Evolutionary conservation across 2,797 vertebrate species (phyloP), one percentile per base, ranked within the genome.

Genomic region (Denticeps clupeoides): DNA sequence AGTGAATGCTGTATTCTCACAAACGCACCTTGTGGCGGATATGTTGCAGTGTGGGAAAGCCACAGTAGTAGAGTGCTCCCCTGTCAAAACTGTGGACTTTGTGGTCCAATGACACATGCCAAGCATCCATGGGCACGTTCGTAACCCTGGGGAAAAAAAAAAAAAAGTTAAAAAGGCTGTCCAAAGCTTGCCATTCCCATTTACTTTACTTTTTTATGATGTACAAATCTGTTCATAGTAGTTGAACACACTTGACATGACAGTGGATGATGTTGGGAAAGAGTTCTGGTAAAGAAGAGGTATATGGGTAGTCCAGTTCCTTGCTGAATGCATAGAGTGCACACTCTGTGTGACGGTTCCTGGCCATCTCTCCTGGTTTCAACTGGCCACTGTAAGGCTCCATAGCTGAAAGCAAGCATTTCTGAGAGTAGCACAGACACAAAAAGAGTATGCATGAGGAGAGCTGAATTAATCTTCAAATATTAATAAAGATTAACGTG

Each of bases 31-130:
- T 93, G 73, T 99, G 93, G 40, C 67, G 85, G 73, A 99, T 93
- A 72, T 97, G 91, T 40, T 90, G 91, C 68, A 99, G 72, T 12
- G 93, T 95, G 63, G 95, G 93, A 71, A 99, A 99, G 51, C 95
- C 95, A 64, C 92, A 92, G 73, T 96, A 98, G 73, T 99, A 97
- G 5, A 97, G 71, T 4, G 79, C 67, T 4, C 82, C 87, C 53
- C 85, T 82, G 73, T 96, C 86, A n/a, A 86, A 56, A 16, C 63
- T 75, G 31, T 77, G 86, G 53, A 70, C 77, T 53, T 87, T 79
- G 9, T 85, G 78, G 33, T 71, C 83, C 62, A 87, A 67, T 18
- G 82, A 62, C 35, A 99, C 87, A 0, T 73, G 82, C 95, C 95
- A 99, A 54, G 89, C 87, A 24, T 96, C 88, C 83, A 96, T 73